Evolutionary conservation across 1,140 invertebrate species (phyloP), one percentile per base, ranked within the genome.

Genomic region (Papilio dardanus): DNA sequence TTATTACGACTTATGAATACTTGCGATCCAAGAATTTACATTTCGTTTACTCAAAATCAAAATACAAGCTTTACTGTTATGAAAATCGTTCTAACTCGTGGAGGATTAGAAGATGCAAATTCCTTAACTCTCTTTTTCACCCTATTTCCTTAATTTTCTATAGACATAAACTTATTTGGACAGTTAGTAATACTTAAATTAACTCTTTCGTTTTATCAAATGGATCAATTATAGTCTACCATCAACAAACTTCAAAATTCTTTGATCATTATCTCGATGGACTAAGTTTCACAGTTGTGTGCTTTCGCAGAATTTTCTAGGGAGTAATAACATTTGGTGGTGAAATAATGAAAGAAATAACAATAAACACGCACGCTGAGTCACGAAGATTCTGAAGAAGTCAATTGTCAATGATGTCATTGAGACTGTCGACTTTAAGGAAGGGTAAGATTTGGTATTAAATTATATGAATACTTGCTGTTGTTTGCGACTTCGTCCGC

Each of bases 1-100:
- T 77, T 77, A 71, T 58, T 46, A 33, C 73, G 54, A n/a, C 50
- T 21, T 75, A 19, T 75, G 54, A 33, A 66, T 62, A 14, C 19
- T 12, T 28, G 12, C 14, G 2, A 28, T 62, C 24, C 24, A 12
- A n/a, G 54, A 28, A 30, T 50, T 37, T 10, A 54, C 21, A 54
- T 3, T 3, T 54, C 0, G 21, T 3, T 7, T 54, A 28, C n/a
- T 54, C 50, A 54, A 21, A 54, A 8, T 21, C 28, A 28, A 28
- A n/a, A n/a, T n/a, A n/a, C n/a, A n/a, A n/a, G n/a, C 12, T 28
- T 28, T n/a, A 0, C 67, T 62, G 31, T 35, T 30, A 31, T 65
- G 65, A 54, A 73, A 73, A 1, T 14, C 3, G 24, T 14, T 62
- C 24, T 10, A 62, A 16, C 10, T 24, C 2, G 1, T 24, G n/a